A percentile compares a stretch with the other conserved stretches of the same genome.
Conservation (phyloP, 2,888 invertebrate genomes). For the Drosophila pegasa region DNA sequence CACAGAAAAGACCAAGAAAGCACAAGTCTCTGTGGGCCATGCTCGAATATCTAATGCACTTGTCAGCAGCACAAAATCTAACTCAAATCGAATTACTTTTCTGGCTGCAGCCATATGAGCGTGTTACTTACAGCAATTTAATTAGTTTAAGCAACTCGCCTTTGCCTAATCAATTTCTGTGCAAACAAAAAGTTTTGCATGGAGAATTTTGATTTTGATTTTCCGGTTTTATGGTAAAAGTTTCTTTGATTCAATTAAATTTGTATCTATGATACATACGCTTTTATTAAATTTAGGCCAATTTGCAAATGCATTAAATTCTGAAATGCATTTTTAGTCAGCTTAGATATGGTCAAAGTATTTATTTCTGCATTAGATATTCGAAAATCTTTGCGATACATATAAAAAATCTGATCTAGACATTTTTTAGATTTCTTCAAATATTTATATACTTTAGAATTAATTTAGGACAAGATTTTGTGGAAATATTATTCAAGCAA, state of each 20-base stretch:
- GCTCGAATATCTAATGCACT: conserved; percentile 16
- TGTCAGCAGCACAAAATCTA: background rate
- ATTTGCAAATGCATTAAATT: background rate
- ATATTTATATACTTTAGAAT: too few species aligned
- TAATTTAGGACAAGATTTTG: too few species aligned
- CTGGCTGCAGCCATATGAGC: background rate
- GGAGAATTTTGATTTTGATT: too few species aligned
- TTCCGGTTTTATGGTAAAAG: background rate
- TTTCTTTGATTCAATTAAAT: background rate
- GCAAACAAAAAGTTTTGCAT: background rate
- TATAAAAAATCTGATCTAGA: too few species aligned
- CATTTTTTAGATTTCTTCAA: too few species aligned
- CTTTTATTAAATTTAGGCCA: background rate
- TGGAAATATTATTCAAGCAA: too few species aligned
- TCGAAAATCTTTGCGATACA: too few species aligned
- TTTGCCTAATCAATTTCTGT: background rate
- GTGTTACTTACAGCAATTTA: background rate
- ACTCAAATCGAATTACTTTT: background rate
- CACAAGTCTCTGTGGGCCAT: background rate
- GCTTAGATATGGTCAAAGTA: background rate
- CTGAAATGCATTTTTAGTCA: background rate
- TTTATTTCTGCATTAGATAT: too few species aligned
- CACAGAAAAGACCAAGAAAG: conserved; percentile 1
- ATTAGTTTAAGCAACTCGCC: background rate
- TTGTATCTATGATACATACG: background rate